These are phyloP conservation scores for Protobothrops flavoviridis DNA, from an alignment of 2,113 vertebrate species.

Conservation along the genomic window DNA sequence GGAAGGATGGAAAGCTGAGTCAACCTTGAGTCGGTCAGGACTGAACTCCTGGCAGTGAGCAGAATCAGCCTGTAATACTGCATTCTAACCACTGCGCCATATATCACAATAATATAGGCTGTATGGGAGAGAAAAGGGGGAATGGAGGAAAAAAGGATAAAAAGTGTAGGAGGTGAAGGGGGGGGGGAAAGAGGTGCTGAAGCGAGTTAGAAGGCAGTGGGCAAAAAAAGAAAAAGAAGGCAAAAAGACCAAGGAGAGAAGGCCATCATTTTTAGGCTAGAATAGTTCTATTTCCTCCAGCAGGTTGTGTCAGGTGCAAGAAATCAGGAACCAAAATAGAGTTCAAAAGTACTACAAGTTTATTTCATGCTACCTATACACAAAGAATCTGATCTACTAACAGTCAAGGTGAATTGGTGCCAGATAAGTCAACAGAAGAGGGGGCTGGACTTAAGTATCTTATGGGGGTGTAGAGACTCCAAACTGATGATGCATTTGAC, in stretches of 20 bases:
- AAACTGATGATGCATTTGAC: background rate
- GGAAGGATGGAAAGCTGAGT: too few relatives aligned
- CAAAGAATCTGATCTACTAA: background rate
- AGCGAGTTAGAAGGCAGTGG: background rate
- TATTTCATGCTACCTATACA: background rate
- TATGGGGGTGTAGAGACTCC: background rate
- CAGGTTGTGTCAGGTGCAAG: background rate
- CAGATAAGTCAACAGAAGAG: background rate
- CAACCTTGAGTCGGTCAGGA: too few relatives aligned
- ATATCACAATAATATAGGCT: background rate
- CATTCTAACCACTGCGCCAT: too few relatives aligned
- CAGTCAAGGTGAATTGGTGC: background rate
- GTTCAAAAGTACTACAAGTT: background rate
- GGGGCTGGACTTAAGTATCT: background rate
- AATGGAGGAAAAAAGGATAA: background rate
- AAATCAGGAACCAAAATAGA: background rate
- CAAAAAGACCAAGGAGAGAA: background rate
- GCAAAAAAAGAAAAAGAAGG: background rate
- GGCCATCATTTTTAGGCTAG: background rate
- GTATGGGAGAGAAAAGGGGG: background rate
- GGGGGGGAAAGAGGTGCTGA: rapidly evolving
- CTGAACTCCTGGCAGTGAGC: too few relatives aligned
- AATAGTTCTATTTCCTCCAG: background rate
- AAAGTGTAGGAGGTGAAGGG: background rate
- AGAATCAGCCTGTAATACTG: too few relatives aligned